Evolutionary conservation across 2,797 vertebrate species (phyloP).

Genomic region (Ptychobarbus kaznakovi): DNA sequence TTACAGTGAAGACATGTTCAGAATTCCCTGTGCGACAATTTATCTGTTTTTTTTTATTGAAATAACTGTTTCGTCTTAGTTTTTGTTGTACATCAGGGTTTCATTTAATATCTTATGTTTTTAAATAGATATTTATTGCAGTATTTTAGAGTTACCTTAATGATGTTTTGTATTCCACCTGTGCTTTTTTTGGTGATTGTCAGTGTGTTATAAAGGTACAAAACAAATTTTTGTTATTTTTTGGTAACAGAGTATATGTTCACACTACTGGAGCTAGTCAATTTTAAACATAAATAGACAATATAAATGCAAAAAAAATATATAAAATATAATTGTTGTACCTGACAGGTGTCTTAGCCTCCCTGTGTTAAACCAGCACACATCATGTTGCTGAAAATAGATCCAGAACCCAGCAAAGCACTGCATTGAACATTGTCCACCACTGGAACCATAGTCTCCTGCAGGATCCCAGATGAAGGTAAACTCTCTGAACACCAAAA

Average conservation of each 20-base stretch:
- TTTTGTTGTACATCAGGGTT: no score
- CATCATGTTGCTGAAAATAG: constrained; percentile 58
- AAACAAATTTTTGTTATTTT: background rate
- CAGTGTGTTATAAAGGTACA: background rate
- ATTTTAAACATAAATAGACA: background rate
- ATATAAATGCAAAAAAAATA: background rate
- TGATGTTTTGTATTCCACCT: background rate
- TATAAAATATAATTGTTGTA: constrained; percentile 6
- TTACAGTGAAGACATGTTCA: no score
- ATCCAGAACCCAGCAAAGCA: background rate
- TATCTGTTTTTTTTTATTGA: no score
- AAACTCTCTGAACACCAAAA: constrained; percentile 29
- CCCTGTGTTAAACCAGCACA: constrained; percentile 57
- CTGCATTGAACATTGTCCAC: constrained; percentile 53
- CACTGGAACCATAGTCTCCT: constrained; percentile 60
- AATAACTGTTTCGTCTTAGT: no score
- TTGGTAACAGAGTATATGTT: background rate
- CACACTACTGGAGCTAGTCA: background rate
- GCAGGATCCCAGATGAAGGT: constrained; percentile 50
- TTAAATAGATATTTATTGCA: no score
- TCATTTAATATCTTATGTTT: no score
- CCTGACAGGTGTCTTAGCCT: constrained; percentile 65
- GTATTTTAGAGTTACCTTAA: no score
- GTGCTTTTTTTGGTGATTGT: background rate
- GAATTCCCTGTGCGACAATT: no score